These are phyloP conservation scores for Lasioglossum malachurum DNA, from an alignment of 2,888 invertebrate species.

Conservation along the genomic window DNA sequence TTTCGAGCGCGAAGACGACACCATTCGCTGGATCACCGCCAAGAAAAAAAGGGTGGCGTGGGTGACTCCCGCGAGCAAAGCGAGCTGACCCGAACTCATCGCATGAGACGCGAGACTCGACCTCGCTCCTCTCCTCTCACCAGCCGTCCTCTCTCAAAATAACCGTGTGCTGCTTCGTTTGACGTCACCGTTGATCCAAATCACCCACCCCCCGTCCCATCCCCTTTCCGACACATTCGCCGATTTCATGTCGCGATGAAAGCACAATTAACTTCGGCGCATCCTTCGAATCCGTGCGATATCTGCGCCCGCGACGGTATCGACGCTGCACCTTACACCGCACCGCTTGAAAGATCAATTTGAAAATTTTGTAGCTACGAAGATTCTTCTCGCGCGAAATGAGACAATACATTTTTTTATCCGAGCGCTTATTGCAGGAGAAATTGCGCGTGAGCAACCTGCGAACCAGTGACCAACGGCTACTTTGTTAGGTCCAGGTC, in stretches of 20 bases:
- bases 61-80: constrained; percentile 74
- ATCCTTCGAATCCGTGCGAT: not conserved
- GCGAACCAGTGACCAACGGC: not conserved
- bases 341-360: no score
- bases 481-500: not conserved
- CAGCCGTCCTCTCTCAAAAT: constrained; percentile 69
- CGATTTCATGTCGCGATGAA: constrained; percentile 49
- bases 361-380: no score
- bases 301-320: not conserved
- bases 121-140: constrained; percentile 64
- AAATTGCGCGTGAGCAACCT: not conserved
- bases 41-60: constrained; percentile 77
- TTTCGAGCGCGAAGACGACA: constrained; percentile 50
- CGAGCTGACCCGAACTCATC: constrained; percentile 73
- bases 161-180: constrained; percentile 72
- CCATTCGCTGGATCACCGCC: constrained; percentile 63
- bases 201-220: constrained; percentile 47
- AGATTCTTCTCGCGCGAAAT: no score
- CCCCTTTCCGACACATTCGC: constrained; percentile 24
- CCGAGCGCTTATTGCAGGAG: no score
- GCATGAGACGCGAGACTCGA: constrained; percentile 62
- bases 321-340: not conserved
- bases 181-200: constrained; percentile 74
- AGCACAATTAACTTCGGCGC: constrained; percentile 45
- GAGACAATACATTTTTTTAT: no score